A percentile compares a stretch with the other conserved stretches of the same genome.
Evolutionary conservation across 2,113 vertebrate genomes (phyloP).

Genomic region (Marmota monax): DNA sequence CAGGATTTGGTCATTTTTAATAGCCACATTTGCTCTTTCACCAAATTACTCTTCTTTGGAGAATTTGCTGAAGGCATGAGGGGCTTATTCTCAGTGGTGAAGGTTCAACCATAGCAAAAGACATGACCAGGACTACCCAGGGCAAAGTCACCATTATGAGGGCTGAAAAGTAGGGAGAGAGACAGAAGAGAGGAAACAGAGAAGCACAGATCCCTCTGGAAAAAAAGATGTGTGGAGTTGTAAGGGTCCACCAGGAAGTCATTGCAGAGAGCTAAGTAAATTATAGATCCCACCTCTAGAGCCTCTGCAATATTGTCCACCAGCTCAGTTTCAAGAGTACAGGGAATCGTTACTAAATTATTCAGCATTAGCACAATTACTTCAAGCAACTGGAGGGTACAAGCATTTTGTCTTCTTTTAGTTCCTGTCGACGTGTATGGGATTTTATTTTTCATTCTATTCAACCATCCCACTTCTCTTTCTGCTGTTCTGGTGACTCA

Average conservation of each 20-base stretch:
- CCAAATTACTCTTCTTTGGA: constrained; percentile 58
- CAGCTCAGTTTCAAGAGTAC: not conserved
- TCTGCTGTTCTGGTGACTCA: not conserved
- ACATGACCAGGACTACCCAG: not conserved
- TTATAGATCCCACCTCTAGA: not conserved
- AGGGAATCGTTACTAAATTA: constrained; percentile 57
- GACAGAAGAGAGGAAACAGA: not conserved
- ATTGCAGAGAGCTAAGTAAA: not conserved
- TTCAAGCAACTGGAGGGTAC: constrained; percentile 33
- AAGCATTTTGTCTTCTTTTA: constrained; percentile 50
- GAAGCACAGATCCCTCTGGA: not conserved
- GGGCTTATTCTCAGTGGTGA: not conserved
- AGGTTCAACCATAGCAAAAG: not conserved
- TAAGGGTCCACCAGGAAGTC: not conserved
- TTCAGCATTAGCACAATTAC: constrained; percentile 67
- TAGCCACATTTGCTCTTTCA: constrained; percentile 49
- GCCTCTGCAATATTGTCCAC: not conserved
- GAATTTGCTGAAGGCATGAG: not conserved
- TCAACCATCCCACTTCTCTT: not conserved
- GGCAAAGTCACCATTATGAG: not conserved
- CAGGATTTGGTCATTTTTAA: constrained; percentile 68
- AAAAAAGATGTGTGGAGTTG: not conserved
- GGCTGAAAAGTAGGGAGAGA: not conserved
- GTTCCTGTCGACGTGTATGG: not conserved
- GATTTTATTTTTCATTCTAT: constrained; percentile 17